These are phyloP conservation scores for Procambarus clarkii DNA, from an alignment of 1,140 invertebrate species.

Conservation along the genomic window DNA sequence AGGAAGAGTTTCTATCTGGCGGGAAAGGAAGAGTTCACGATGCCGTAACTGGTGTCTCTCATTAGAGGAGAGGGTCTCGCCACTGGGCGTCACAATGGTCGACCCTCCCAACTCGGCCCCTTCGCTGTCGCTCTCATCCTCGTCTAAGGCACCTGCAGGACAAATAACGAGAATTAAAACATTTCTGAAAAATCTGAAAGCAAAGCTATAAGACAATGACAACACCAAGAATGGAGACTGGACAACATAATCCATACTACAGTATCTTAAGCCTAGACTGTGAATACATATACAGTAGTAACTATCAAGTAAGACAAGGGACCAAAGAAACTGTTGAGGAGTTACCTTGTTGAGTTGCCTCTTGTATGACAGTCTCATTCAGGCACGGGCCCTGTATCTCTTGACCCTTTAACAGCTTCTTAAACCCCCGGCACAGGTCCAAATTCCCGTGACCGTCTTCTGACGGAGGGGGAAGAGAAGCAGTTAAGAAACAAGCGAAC, in stretches of 20 bases:
- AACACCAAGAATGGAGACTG: background rate
- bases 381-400: constrained; percentile 8
- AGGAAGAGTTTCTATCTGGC: constrained; percentile 97
- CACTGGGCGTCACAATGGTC: constrained; percentile 41
- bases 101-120: constrained; percentile 77
- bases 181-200: background rate
- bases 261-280: background rate
- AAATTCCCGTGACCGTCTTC: constrained; percentile 19
- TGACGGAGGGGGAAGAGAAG: constrained; percentile 26
- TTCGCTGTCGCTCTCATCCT: constrained; percentile 75
- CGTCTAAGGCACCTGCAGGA: constrained; percentile 80
- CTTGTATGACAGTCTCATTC: constrained; percentile 27
- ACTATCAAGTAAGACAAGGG: background rate
- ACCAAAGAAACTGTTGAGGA: background rate
- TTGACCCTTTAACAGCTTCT: constrained; percentile 43
- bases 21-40: constrained; percentile 97
- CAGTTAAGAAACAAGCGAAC: constrained; percentile 33
- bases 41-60: constrained; percentile 97
- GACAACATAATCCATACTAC: background rate
- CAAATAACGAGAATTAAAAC: background rate
- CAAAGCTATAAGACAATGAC: background rate
- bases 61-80: constrained; percentile 80
- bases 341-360: constrained; percentile 38
- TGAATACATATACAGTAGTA: background rate
- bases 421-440: constrained; percentile 37